Conservation (phyloP, 2,888 invertebrate genomes). For the Belgica antarctica region DNA sequence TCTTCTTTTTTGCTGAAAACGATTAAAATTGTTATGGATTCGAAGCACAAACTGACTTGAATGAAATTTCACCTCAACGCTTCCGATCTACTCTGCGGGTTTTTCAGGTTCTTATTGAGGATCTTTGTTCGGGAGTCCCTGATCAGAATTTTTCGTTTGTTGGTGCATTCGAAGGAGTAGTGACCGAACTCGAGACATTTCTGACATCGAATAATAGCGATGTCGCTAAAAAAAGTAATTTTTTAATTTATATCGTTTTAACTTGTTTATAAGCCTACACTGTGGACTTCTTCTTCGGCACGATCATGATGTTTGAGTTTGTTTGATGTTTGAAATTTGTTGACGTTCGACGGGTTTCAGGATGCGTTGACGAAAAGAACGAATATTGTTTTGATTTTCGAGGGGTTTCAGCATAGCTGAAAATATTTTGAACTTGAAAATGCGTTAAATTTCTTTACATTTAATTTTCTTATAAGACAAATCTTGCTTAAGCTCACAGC, state of each 20-base stretch:
- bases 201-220: conserved; percentile 76
- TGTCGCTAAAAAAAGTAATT: conserved; percentile 56
- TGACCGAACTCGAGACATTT: conserved; percentile 91
- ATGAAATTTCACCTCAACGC: not conserved
- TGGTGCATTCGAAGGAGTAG: conserved; percentile 92
- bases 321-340: too few relatives aligned
- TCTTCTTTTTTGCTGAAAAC: not conserved
- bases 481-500: too few relatives aligned
- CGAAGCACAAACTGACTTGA: not conserved
- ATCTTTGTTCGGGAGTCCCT: conserved; percentile 79
- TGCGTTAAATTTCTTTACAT: too few relatives aligned
- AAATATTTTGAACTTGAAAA: too few relatives aligned
- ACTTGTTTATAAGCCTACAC: not conserved
- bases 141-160: conserved; percentile 82
- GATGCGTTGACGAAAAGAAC: too few relatives aligned
- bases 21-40: not conserved
- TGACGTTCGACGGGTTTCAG: too few relatives aligned
- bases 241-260: not conserved
- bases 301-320: conserved; percentile 14
- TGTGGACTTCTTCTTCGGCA: conserved; percentile 21
- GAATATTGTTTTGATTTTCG: too few relatives aligned
- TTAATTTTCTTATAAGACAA: too few relatives aligned
- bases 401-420: too few relatives aligned
- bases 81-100: not conserved
- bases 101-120: conserved; percentile 64